Base-by-base conservation (phyloP, 2,797 vertebrate species). In the Propithecus deckenii region DNA sequence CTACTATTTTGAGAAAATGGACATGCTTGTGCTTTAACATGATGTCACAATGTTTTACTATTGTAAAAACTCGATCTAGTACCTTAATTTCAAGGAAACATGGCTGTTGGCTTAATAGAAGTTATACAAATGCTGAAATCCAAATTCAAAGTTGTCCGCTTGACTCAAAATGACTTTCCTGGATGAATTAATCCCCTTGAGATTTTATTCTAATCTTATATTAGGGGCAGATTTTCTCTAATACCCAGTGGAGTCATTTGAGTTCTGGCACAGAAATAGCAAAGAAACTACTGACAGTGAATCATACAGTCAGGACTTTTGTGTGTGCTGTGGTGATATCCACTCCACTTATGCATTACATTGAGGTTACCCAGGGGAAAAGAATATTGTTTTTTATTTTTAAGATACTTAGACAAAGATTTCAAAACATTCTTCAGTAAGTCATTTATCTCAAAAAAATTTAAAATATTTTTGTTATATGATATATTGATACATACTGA, bases 181-280 rank as follows among this genome's bases (percentile, higher is more conserved):
- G n/a, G 67, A 85, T 86, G 71, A 92, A 93, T 63, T 94, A 96
- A 96, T 97, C 85, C 55, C 92, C 69, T 96, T 86, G 38, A 74
- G 89, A 52, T 79, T 97, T 93, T 85, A 65, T 94, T 79, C 48
- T 95, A 92, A 96, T 95, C 85, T 96, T 90, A 96, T 92, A 92
- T 79, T 74, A 92, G 83, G 43, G 50, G 15, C 48, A 88, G 94
- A 86, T 96, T 96, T 94, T 83, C 93, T 94, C 78, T 94, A 95
- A 91, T 74, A 92, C 48, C 13, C 17, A 55, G 50, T 65, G 41
- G 43, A 89, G 57, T 80, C 55, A 78, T 95, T 86, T 79, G 81
- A 90, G 74, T 89, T 92, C 78, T 93, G 57, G 63, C 38, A 88
- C 35, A 90, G 87, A 84, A 96, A 95, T 43, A 93, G 81, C 74